Evolutionary conservation across 2,797 vertebrate genomes (phyloP).

Genomic region (Acestrorhynchus altus): DNA sequence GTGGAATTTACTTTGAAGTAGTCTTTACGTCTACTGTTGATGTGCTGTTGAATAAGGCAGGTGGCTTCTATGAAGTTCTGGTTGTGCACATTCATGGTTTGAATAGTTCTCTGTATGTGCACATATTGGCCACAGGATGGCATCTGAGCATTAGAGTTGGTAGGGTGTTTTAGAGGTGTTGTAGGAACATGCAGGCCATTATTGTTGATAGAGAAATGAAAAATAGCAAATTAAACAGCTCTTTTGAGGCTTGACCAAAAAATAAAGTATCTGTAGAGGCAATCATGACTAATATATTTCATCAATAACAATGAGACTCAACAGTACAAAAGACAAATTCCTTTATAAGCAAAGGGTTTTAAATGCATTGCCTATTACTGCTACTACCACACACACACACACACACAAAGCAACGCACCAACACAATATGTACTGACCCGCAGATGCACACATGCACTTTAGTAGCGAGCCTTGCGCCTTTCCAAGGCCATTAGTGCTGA

Average conservation of each 20-base stretch:
- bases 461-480: slow-evolving; percentile 68
- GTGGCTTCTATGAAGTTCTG: background rate
- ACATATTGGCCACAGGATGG: slow-evolving; percentile 32
- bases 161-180: background rate
- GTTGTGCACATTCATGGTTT: background rate
- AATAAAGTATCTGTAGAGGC: background rate
- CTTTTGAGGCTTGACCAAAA: background rate
- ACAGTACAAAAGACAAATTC: background rate
- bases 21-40: background rate
- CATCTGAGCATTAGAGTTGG: slow-evolving; percentile 19
- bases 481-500: slow-evolving; percentile 76
- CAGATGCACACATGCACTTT: slow-evolving; percentile 60
- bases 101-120: background rate
- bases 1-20: background rate
- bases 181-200: background rate
- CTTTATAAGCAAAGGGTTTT: background rate
- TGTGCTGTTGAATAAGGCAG: too few relatives aligned
- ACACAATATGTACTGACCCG: slow-evolving; percentile 36
- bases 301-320: background rate
- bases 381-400: slow-evolving; percentile 4
- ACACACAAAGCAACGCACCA: slow-evolving; percentile 6
- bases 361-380: too few relatives aligned
- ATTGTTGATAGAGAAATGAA: background rate
- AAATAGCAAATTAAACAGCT: background rate
- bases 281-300: background rate